A percentile compares a stretch with the other conserved stretches of the same genome.
These are phyloP conservation scores for Centruroides vittatus DNA, from an alignment of 1,140 invertebrate species.

Conservation along the genomic window DNA sequence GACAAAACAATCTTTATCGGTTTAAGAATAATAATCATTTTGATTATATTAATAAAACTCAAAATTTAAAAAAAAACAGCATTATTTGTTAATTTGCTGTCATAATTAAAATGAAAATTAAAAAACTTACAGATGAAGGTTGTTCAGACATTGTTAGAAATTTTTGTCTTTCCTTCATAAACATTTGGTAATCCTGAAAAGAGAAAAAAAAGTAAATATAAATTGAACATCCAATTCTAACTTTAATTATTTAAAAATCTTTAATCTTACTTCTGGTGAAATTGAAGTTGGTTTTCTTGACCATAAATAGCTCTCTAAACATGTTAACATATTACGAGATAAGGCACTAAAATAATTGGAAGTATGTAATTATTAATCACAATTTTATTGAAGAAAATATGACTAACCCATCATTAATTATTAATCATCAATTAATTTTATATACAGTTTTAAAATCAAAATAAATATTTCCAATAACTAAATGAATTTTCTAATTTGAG, in stretches of 20 bases:
- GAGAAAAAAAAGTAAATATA: not conserved
- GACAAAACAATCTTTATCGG: too few species aligned
- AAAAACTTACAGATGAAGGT: not conserved
- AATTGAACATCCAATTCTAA: not conserved
- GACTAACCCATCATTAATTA: too few species aligned
- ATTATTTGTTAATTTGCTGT: too few species aligned
- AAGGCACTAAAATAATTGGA: constrained; percentile 13
- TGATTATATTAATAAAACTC: too few species aligned
- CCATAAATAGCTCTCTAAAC: constrained; percentile 13
- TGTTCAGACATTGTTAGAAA: not conserved
- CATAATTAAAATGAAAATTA: too few species aligned
- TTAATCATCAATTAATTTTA: too few species aligned
- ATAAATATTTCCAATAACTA: too few species aligned
- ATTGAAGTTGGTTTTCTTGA: constrained; percentile 7
- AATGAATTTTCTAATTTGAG: too few species aligned
- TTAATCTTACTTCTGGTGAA: constrained; percentile 7
- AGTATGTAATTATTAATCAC: not conserved
- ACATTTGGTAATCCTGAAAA: not conserved
- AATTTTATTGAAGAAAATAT: not conserved
- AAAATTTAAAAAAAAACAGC: too few species aligned
- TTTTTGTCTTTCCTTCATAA: constrained; percentile 11
- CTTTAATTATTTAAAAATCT: not conserved
- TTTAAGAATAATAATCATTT: too few species aligned
- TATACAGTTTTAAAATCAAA: too few species aligned
- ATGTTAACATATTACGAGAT: constrained; percentile 7